phyloP scores from a whole-genome alignment of 2,797 vertebrate species.

The Lacerta viridis region DNA sequence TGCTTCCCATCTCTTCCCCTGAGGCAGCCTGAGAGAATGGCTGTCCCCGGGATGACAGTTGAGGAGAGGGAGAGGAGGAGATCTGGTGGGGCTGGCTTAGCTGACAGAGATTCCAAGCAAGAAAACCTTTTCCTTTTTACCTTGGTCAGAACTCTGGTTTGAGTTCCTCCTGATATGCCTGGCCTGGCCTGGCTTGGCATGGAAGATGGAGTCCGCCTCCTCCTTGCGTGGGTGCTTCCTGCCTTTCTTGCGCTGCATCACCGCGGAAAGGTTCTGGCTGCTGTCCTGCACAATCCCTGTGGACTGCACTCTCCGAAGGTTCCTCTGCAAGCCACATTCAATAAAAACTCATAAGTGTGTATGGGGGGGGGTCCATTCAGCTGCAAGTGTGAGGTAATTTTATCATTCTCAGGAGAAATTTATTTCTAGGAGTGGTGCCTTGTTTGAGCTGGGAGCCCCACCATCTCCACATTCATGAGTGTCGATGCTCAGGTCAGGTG shows the following conservation, averaged over 20 bases:
- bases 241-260: conserved; percentile 28
- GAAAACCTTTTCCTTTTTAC: conserved; percentile 25
- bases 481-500: not conserved
- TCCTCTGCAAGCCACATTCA: conserved; percentile 71
- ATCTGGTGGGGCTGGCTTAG: no score
- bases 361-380: not conserved
- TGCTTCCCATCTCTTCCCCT: no score
- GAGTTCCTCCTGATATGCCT: conserved; percentile 43
- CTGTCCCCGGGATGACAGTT: no score
- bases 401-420: not conserved
- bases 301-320: conserved; percentile 81
- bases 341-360: not conserved
- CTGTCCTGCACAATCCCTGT: conserved; percentile 77
- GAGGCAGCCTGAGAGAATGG: no score
- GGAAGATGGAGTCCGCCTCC: conserved; percentile 74
- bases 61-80: no score
- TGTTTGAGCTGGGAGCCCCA: not conserved
- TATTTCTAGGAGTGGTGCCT: not conserved
- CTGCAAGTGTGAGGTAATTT: no score
- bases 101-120: not conserved
- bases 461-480: not conserved
- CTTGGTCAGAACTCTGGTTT: conserved; percentile 14
- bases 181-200: conserved; percentile 79
- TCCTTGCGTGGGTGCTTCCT: conserved; percentile 60
- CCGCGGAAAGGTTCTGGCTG: conserved; percentile 14